phyloP scores from a whole-genome alignment of 2,888 invertebrate species.

The Chrysolina haemoptera region DNA sequence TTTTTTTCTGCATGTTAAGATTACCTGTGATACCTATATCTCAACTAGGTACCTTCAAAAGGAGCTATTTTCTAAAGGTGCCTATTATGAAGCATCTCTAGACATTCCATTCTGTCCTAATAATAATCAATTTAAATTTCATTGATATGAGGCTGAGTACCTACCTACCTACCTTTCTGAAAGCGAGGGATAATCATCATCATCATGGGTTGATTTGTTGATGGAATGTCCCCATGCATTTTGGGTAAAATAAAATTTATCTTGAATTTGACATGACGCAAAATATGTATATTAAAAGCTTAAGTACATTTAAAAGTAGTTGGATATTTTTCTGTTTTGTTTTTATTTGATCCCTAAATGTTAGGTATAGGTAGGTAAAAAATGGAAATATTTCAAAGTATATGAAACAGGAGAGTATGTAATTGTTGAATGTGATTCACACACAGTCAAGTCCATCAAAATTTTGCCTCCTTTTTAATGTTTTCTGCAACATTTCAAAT shows the following conservation, averaged over 20 bases:
- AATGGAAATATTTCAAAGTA: too few species aligned
- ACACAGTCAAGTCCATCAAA: too few species aligned
- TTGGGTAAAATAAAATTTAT: neutral
- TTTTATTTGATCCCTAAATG: too few species aligned
- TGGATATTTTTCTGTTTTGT: too few species aligned
- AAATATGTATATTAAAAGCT: too few species aligned
- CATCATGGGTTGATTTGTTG: neutral
- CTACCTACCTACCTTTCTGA: constrained; percentile 1
- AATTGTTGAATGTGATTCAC: too few species aligned
- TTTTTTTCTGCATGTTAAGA: neutral
- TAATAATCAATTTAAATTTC: constrained; percentile 11
- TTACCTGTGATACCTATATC: constrained; percentile 5
- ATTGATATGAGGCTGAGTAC: constrained; percentile 9
- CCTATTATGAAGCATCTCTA: constrained; percentile 16
- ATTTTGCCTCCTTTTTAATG: too few species aligned
- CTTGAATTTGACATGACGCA: too few species aligned
- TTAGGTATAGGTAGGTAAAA: too few species aligned
- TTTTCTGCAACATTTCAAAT: too few species aligned
- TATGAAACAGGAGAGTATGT: too few species aligned
- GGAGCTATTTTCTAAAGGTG: constrained; percentile 16
- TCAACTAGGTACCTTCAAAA: constrained; percentile 8
- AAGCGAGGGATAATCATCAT: constrained; percentile 1
- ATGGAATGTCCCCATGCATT: neutral
- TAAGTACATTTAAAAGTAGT: too few species aligned
- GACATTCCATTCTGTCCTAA: neutral